A percentile compares a stretch with the other conserved stretches of the same genome.
phyloP scores from a whole-genome alignment of 2,888 invertebrate species.

The Drosophila cognata region DNA sequence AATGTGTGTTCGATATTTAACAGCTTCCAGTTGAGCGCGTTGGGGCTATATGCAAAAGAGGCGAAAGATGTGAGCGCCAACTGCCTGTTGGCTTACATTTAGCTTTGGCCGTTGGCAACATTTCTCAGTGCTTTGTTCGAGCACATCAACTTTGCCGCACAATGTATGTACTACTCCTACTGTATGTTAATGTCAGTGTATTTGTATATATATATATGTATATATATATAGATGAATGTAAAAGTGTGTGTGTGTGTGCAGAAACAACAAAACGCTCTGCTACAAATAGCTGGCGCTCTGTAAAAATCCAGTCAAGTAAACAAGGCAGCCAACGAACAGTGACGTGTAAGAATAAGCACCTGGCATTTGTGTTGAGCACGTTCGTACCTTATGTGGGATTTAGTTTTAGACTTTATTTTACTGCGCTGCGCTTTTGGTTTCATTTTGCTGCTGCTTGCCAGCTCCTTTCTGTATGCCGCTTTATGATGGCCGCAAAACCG shows the following conservation, averaged over 20 bases:
- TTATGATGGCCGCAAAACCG: conserved; percentile 72
- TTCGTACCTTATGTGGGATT: conserved; percentile 81
- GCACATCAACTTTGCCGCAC: conserved; percentile 51
- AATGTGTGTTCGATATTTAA: conserved; percentile 73
- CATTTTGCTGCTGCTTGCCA: conserved; percentile 48
- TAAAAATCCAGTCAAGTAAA: conserved; percentile 73
- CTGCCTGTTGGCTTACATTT: conserved; percentile 66
- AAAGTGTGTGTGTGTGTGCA: conserved; percentile 30
- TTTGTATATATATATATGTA: conserved; percentile 4
- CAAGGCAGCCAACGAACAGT: conserved; percentile 33
- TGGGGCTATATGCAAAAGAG: conserved; percentile 52
- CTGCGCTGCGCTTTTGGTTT: conserved; percentile 77
- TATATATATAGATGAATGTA: conserved; percentile 6
- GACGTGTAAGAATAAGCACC: conserved; percentile 65
- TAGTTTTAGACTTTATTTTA: conserved; percentile 80
- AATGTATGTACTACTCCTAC: not conserved
- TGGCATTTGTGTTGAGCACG: conserved; percentile 82
- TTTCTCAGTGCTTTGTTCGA: conserved; percentile 59
- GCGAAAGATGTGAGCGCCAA: conserved; percentile 55
- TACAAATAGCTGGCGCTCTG: conserved; percentile 68
- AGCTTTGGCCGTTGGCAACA: conserved; percentile 64
- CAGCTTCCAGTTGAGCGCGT: conserved; percentile 70
- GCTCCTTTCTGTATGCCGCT: conserved; percentile 65
- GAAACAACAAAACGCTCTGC: conserved; percentile 41
- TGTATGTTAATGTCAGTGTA: not conserved